Conservation (phyloP, 2,888 invertebrate species). For the Mimas tiliae region DNA sequence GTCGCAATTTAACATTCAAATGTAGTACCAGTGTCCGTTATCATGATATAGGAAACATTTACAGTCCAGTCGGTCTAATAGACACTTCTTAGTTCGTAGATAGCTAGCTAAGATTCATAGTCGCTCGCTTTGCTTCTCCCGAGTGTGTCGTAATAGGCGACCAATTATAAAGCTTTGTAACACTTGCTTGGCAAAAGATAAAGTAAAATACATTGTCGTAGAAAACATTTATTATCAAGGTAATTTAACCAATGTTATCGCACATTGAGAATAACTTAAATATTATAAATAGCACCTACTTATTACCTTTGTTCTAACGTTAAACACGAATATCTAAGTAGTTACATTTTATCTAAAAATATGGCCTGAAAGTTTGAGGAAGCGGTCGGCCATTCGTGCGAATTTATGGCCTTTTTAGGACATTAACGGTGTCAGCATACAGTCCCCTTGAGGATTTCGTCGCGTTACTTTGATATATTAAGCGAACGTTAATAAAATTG, state of each 20-base stretch:
- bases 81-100: no score
- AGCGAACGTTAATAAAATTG: slow-evolving; percentile 9
- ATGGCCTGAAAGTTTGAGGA: slow-evolving; percentile 15
- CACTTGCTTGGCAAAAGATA: no score
- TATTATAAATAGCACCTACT: neutral
- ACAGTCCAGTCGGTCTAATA: no score
- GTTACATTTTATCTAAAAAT: slow-evolving; percentile 19
- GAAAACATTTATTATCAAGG: no score
- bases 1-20: no score
- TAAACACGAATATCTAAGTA: slow-evolving; percentile 16
- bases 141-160: no score
- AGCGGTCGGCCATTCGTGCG: slow-evolving; percentile 37
- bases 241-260: neutral
- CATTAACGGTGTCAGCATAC: slow-evolving; percentile 43
- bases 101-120: no score
- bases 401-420: slow-evolving; percentile 44
- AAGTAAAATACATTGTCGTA: no score
- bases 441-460: slow-evolving; percentile 36
- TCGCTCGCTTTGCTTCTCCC: no score
- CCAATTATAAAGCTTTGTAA: no score
- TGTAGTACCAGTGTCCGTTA: no score
- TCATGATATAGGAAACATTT: no score
- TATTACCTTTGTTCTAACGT: slow-evolving; percentile 2
- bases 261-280: neutral
- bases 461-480: slow-evolving; percentile 34